Base-by-base conservation (phyloP, 2,113 vertebrate species). In the Dasyprocta punctata region DNA sequence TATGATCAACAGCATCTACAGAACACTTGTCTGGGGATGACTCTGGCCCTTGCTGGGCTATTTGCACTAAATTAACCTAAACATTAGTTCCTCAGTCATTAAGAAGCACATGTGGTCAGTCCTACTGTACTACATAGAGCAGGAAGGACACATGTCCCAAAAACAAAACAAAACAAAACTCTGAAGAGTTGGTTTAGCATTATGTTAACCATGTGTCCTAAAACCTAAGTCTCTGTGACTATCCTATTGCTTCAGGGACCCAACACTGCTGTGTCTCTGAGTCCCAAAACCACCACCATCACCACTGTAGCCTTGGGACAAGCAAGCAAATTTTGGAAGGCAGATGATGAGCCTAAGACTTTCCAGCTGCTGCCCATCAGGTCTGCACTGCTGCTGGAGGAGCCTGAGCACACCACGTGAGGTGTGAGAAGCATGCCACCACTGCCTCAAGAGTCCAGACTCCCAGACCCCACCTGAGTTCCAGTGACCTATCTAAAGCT, bases 31-130 rank as follows among this genome's bases (percentile, higher is more conserved):
- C 26, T 33, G 12, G 22, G 63, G 11, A 80, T 44, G 17, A 54
- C 49, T 41, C n/a, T 24, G 16, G 30, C 6, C 7, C 86, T 17
- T 44, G 6, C 8, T 0, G 14, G 26, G 60, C 41, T 16, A 38
- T 54, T 30, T 86, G 36, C 16, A 36, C 3, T 3, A 65, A 17
- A 6, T 54, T 22, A 9, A 69, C 5, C 4, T 12, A 38, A 38
- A 47, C 11, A 1, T 2, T 47, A 33, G n/a, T 1, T 30, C 52
- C 24, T 38, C 5, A 20, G 44, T 47, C 30, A 58, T 30, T 47
- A 19, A 14, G n/a, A 0, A 0, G 14, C 47, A 2, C 0, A 2
- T 0, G 5, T 1, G 5, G 61, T 10, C 60, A 4, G 84, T 30
- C 4, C 60, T 24, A 6, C 22, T 4, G 8, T 38, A 7, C 19